Evolutionary conservation across 2,797 vertebrate species (phyloP), one percentile per base, ranked within the genome.

Genomic region (Psittacula derbiana): DNA sequence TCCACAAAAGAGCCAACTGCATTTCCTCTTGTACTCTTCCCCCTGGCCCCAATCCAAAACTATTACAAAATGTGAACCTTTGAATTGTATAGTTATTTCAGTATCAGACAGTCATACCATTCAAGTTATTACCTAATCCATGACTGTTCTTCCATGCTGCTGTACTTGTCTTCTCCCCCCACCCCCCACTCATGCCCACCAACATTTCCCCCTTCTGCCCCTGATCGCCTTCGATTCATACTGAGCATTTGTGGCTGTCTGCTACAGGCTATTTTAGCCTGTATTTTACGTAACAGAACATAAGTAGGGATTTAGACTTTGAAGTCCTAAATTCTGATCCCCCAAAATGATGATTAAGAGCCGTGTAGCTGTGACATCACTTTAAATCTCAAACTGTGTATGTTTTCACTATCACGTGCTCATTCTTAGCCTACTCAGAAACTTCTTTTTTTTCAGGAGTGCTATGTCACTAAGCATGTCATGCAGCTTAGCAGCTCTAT

Each of bases 241-340:
- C 28, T 80, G 82, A 75, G 53, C 38, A 25, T 86, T 94, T 91
- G 72, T 43, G 69, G 38, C 76, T 58, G 49, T 78, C 79, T 91
- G 75, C 65, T 93, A 8, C 69, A 53, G 82, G 65, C 90, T 93
- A 85, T 94, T 96, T 95, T 94, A 93, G 78, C 91, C 71, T 70
- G 27, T 93, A 65, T 94, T 96, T 96, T 96, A 95, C 4, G 24
- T 96, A 95, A 96, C 93, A 81, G 88, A 80, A 8, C 33, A 33
- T 93, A 95, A 96, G 90, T 90, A 95, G 82, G 96, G 93, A 95
- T 96, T 96, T 95, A 91, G 86, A 53, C 90, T 92, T 93, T 91
- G 72, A 78, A 80, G 85, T 75, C 62, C 90, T 94, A 69, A 88
- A 86, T 92, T 96, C 82, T 81, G 46, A 88, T 95, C 82, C 73